These are phyloP conservation scores for Reticulitermes speratus DNA, from an alignment of 1,140 invertebrate genomes.

Conservation along the genomic window DNA sequence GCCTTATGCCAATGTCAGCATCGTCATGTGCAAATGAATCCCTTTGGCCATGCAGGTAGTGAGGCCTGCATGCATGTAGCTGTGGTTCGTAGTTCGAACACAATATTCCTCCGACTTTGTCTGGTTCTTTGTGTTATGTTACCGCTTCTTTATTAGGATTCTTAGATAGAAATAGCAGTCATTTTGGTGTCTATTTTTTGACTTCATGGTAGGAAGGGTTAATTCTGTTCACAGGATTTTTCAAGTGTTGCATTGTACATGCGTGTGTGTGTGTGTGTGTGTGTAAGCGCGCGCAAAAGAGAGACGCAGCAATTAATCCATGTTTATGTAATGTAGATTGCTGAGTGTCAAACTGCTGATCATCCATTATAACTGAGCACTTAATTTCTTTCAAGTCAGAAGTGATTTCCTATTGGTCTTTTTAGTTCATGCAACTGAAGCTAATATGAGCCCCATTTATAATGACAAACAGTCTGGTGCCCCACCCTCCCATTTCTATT, in stretches of 20 bases:
- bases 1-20: too few relatives aligned
- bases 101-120: neutral
- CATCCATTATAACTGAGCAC: neutral
- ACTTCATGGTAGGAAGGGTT: too few relatives aligned
- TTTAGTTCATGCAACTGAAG: neutral
- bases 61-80: neutral
- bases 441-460: neutral
- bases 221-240: too few relatives aligned
- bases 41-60: neutral
- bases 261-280: neutral
- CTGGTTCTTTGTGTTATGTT: neutral
- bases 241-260: neutral
- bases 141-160: too few relatives aligned
- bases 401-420: neutral
- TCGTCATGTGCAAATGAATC: too few relatives aligned
- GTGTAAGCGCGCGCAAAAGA: too few relatives aligned
- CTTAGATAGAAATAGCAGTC: too few relatives aligned
- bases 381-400: neutral
- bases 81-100: neutral
- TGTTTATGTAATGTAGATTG: neutral
- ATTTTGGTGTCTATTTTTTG: too few relatives aligned
- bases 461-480: neutral
- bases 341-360: too few relatives aligned
- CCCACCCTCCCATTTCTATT: neutral
- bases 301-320: neutral